Conservation (phyloP, 1,140 invertebrate species). For the Cydia splendana region DNA sequence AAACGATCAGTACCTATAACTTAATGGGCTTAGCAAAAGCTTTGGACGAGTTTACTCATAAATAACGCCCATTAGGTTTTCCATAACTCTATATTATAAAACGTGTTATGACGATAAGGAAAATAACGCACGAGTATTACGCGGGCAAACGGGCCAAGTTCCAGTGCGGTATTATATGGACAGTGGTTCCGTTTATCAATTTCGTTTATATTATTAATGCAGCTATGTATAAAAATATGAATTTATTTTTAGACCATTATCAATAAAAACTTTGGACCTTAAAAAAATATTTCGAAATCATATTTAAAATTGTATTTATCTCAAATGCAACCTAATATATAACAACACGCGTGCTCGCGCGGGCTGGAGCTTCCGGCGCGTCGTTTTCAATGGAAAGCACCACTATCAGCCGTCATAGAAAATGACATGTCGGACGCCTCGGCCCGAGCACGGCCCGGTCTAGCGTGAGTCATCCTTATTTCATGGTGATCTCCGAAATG, state of each 20-base stretch:
- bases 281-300: no score
- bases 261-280: no score
- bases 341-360: no score
- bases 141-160: constrained; percentile 2
- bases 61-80: constrained; percentile 23
- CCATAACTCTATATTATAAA: constrained; percentile 17
- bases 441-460: no score
- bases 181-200: constrained; percentile 24
- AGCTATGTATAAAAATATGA: neutral
- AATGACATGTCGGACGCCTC: no score
- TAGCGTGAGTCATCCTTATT: neutral
- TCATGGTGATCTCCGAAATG: constrained; percentile 8
- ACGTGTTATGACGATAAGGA: constrained; percentile 16
- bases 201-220: neutral
- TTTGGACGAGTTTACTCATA: neutral
- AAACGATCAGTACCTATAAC: constrained; percentile 3
- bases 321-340: no score
- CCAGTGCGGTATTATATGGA: constrained; percentile 6
- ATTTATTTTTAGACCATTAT: no score
- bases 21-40: neutral
- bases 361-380: no score
- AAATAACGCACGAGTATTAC: constrained; percentile 21
- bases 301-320: no score
- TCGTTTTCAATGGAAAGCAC: no score
- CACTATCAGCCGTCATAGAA: no score